These are phyloP conservation scores for Spondyliosoma cantharus DNA, from an alignment of 2,797 vertebrate genomes.

Conservation along the genomic window DNA sequence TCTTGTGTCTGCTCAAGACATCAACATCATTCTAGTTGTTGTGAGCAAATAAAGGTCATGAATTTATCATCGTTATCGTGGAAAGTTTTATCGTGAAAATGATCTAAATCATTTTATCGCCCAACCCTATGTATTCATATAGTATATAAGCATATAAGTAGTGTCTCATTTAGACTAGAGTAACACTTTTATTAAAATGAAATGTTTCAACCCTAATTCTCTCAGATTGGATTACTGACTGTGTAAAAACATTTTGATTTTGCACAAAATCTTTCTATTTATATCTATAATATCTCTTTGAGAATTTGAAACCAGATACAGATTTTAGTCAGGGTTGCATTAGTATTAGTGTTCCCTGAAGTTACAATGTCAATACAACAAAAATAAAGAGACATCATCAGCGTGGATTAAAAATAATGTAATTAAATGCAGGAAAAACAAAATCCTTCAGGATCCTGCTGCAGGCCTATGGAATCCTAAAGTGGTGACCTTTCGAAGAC, in stretches of 20 bases:
- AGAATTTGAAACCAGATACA: background rate
- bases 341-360: background rate
- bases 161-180: conserved; percentile 9
- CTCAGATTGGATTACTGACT: background rate
- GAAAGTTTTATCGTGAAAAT: no score
- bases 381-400: background rate
- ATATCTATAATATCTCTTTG: no score
- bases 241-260: background rate
- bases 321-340: background rate
- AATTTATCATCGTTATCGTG: no score
- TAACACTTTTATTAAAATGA: conserved; percentile 6
- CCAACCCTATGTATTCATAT: conserved; percentile 2
- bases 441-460: background rate
- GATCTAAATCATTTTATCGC: no score
- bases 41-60: no score
- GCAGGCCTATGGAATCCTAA: background rate
- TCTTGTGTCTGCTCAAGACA: no score
- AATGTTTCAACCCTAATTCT: background rate
- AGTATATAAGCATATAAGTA: background rate
- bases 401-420: background rate
- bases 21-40: no score
- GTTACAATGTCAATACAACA: background rate
- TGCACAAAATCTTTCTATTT: no score
- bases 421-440: background rate
- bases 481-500: background rate